Percentiles rank a stretch among this genome's conserved stretches.
These are phyloP conservation scores for Anthoptus insignis DNA, from an alignment of 2,888 invertebrate genomes.

Conservation along the genomic window DNA sequence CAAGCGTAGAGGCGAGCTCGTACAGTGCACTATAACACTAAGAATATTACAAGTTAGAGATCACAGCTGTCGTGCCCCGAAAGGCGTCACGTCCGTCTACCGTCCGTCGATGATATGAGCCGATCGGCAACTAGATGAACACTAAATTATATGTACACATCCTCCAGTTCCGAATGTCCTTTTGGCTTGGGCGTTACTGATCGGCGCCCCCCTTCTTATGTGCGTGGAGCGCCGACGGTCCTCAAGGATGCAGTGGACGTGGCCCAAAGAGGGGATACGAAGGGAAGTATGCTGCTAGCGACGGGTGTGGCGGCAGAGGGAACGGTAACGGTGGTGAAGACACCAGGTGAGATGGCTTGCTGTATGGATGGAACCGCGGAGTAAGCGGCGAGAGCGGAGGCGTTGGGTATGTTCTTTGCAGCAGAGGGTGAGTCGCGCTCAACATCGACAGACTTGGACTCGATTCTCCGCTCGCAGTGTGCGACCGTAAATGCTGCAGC, in stretches of 20 bases:
- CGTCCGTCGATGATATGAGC: constrained; percentile 82
- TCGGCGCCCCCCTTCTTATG: constrained; percentile 87
- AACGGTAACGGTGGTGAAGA: constrained; percentile 90
- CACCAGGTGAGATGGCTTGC: constrained; percentile 92
- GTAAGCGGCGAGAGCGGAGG: constrained; percentile 95
- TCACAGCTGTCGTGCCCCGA: constrained; percentile 81
- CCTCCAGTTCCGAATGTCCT: constrained; percentile 77
- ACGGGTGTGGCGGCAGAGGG: constrained; percentile 91
- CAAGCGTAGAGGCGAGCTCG: constrained; percentile 60
- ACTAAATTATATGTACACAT: constrained; percentile 79
- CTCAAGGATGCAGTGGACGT: constrained; percentile 89
- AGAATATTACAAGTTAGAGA: constrained; percentile 83
- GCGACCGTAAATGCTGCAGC: constrained; percentile 94
- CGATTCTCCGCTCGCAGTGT: constrained; percentile 91
- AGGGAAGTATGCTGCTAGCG: constrained; percentile 94
- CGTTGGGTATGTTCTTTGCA: constrained; percentile 96
- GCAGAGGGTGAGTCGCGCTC: constrained; percentile 91
- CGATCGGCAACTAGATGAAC: constrained; percentile 76
- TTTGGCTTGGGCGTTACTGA: constrained; percentile 81
- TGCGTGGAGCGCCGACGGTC: constrained; percentile 92
- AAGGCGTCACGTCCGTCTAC: constrained; percentile 57
- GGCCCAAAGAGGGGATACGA: constrained; percentile 96
- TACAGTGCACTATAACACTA: constrained; percentile 77
- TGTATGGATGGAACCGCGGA: constrained; percentile 95
- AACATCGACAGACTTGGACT: constrained; percentile 90